These are phyloP conservation scores for Eristalis tenax DNA, from an alignment of 2,888 invertebrate genomes.

Conservation along the genomic window DNA sequence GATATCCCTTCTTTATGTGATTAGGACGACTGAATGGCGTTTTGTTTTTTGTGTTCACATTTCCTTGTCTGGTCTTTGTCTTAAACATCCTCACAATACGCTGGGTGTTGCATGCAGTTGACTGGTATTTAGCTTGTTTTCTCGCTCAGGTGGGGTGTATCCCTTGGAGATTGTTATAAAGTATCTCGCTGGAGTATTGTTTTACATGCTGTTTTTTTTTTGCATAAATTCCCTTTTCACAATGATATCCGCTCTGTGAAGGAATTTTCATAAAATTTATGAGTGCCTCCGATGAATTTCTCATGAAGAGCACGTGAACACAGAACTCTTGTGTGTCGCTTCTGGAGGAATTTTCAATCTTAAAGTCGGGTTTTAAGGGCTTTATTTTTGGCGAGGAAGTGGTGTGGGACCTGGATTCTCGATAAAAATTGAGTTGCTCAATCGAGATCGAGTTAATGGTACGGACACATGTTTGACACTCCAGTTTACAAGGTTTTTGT, in stretches of 20 bases:
- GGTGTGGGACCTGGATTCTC: too few species aligned
- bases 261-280: neutral
- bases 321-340: neutral
- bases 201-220: neutral
- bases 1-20: conserved; percentile 31
- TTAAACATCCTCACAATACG: neutral
- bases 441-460: too few species aligned
- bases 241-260: neutral
- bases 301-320: neutral
- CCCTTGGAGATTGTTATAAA: neutral
- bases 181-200: neutral
- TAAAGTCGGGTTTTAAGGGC: neutral
- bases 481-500: too few species aligned
- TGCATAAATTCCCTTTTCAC: neutral
- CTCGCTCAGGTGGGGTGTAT: neutral
- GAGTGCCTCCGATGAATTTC: neutral
- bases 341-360: neutral
- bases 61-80: neutral
- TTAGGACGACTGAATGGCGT: conserved; percentile 8
- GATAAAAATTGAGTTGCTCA: too few species aligned
- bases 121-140: neutral
- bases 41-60: neutral
- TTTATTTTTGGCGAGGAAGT: neutral
- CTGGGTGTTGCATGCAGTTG: neutral
- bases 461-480: too few species aligned